These are phyloP conservation scores for Todiramphus saurophagus DNA, from an alignment of 2,113 vertebrate species.

Conservation along the genomic window DNA sequence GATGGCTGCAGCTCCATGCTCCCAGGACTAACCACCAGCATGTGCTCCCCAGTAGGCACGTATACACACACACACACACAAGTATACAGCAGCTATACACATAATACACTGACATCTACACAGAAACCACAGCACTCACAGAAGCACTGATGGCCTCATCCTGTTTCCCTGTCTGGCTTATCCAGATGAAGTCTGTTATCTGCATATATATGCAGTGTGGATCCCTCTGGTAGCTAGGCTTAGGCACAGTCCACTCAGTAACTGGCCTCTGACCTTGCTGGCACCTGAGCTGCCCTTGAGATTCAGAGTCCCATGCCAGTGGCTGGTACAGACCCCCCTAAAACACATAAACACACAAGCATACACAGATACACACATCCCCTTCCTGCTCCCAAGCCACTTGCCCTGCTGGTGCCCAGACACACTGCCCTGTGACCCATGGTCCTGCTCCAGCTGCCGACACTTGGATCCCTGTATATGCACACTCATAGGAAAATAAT, in stretches of 20 bases:
- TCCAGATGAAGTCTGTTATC: no score
- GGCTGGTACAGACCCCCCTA: not conserved
- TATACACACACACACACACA: not conserved
- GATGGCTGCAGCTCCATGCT: not conserved
- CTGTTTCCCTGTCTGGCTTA: not conserved
- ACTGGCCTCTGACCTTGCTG: not conserved
- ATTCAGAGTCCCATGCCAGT: not conserved
- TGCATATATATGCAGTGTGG: no score
- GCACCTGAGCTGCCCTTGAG: not conserved
- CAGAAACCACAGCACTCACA: not conserved
- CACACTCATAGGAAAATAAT: not conserved
- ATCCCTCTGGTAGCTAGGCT: not conserved
- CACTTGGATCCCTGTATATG: not conserved
- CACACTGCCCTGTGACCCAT: not conserved
- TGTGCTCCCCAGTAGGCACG: accelerated
- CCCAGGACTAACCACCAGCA: not conserved
- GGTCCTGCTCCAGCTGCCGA: not conserved
- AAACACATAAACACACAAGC: not conserved
- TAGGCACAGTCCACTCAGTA: not conserved
- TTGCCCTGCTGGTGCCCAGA: not conserved
- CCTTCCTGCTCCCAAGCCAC: not conserved
- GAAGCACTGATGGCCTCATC: not conserved
- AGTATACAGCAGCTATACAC: not conserved
- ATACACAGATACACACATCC: not conserved
- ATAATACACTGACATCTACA: not conserved